Conservation (phyloP, 1,140 invertebrate genomes). For the Cyclina sinensis region DNA sequence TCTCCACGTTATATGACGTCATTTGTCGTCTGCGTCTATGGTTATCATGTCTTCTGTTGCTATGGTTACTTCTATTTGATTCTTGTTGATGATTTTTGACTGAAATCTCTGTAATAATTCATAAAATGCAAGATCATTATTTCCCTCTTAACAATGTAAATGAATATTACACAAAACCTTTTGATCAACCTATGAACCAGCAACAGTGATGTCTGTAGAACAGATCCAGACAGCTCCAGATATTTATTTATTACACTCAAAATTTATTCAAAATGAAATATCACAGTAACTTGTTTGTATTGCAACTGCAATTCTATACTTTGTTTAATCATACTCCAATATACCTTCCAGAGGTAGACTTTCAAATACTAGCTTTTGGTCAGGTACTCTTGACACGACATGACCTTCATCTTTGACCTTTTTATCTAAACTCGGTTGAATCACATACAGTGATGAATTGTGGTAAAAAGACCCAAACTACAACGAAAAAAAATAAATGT, state of each 20-base stretch:
- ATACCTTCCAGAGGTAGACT: not conserved
- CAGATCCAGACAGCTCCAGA: too few species aligned
- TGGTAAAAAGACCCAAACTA: constrained; percentile 16
- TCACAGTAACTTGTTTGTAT: too few species aligned
- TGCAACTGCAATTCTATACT: too few species aligned
- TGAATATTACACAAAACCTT: too few species aligned
- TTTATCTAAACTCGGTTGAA: not conserved
- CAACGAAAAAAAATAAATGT: not conserved
- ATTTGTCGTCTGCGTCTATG: constrained; percentile 15
- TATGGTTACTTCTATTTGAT: not conserved
- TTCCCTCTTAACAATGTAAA: not conserved
- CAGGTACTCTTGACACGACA: constrained; percentile 1
- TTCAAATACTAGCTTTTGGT: constrained; percentile 20
- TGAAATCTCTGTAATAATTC: not conserved
- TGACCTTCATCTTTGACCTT: not conserved
- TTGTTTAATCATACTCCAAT: too few species aligned
- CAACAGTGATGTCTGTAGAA: too few species aligned
- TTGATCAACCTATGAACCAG: too few species aligned
- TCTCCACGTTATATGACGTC: constrained; percentile 1
- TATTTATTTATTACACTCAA: too few species aligned
- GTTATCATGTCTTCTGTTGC: not conserved
- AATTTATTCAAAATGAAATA: too few species aligned
- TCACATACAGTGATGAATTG: constrained; percentile 2
- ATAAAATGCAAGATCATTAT: too few species aligned
- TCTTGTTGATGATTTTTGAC: not conserved